Evolutionary conservation across 2,888 invertebrate genomes (phyloP), one percentile per base, ranked within the genome.

Genomic region (Mimas tiliae): DNA sequence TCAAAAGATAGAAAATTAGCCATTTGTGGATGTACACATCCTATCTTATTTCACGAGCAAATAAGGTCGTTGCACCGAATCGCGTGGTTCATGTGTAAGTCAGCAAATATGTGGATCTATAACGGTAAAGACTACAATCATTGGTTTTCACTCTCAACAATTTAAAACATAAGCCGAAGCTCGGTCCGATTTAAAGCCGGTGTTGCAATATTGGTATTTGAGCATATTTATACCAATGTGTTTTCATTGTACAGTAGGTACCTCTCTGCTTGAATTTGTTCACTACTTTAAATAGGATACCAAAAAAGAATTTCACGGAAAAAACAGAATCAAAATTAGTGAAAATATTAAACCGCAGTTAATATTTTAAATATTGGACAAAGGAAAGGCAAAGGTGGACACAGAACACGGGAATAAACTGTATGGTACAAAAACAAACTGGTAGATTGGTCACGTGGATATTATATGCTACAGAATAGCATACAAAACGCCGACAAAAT

Each of bases 1-100:
- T 38, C 38, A 42, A 53, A 45, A 16, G 27, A 21, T 38, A 8
- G 34, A 51, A 14, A 27, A 27, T 27, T 27, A 27, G 27, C 4
- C 27, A 27, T 27, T 65, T 58, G 38, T 48, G 58, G 16, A 58
- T 38, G 42, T 42, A 58, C 50, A 65, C 52, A 55, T 55, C 33
- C 53, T 34, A 64, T 45, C 52, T 58, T 4, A n/a, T 33, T 33
- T 33, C 58, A 58, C 19, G 16, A 42, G 65, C 27, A 14, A 58
- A 55, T 47, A 58, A 65, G 65, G 42, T 65, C 58, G 19, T 58
- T 65, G 55, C 55, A 55, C 65, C 58, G 65, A 48, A 50, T 65
- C 34, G 48, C 47, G 48, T 27, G 34, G 55, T 33, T 19, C 47
- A 34, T 33, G 47, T 48, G 53, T 12, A 48, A 64, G 38, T 65